Evolutionary conservation across 2,888 invertebrate species (phyloP), one percentile per base, ranked within the genome.

Genomic region (Leptopilina drosophilae): DNA sequence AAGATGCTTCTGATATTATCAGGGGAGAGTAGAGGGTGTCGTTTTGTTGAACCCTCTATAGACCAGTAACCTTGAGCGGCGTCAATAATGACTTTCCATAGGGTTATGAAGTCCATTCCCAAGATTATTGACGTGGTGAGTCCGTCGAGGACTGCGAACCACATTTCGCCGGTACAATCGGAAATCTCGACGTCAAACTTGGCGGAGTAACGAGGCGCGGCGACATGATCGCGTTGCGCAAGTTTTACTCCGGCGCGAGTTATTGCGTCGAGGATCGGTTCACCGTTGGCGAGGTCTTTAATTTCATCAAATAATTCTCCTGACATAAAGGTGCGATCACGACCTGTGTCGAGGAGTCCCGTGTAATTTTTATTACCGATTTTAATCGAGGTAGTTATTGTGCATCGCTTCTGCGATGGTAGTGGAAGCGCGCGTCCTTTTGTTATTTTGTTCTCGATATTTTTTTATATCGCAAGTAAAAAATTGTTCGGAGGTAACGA

Each of bases 61-160:
- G 20, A 20, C 20, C 20, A 20, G 20, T 20, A 20, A 20, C 20
- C 20, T 20, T 20, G 20, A 1, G 20, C 20, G 20, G 20, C 20
- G 20, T 20, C 20, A 20, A 20, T 20, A 20, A 20, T 20, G 20
- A 20, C 20, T 20, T 20, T 20, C 20, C 20, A 20, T 20, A 20
- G 1, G 20, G 20, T 20, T 20, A 20, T 20, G 12, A 56, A 56
- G 56, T 65, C 33, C 65, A 65, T 65, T 14, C 65, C 65, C 40
- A 65, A 6, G 20, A 65, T 65, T 11, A 65, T 65, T 9, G 65
- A 12, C 15, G 65, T 65, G 26, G 33, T 65, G 1, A 65, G 65
- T 65, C 33, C 65, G 20, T 65, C 65, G 2, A 65, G 20, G 65
- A 65, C 15, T 65, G 65, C 20, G 20, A 65, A 65, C 65, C 65